Evolutionary conservation across 2,888 invertebrate genomes (phyloP).

Genomic region (Flexamia atlantica): DNA sequence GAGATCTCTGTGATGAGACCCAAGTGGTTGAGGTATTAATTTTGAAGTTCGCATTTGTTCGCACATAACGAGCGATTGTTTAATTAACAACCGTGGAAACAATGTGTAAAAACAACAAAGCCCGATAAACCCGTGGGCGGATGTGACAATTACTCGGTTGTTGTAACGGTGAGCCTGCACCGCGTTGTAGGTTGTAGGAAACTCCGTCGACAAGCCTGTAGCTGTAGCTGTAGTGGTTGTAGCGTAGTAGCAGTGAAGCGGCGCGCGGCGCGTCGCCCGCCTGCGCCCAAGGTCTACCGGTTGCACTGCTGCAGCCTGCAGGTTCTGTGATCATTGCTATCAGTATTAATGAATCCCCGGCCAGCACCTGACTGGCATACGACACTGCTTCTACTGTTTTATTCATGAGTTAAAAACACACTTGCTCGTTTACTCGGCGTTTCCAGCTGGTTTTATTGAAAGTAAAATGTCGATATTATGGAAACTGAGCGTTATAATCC

Average conservation of each 20-base stretch:
- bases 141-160: background rate
- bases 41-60: too few species aligned
- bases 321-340: slow-evolving; percentile 8
- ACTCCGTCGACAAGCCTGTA: slow-evolving; percentile 1
- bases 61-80: too few species aligned
- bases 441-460: background rate
- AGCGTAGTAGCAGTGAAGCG: background rate
- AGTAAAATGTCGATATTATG: background rate
- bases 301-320: background rate
- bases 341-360: slow-evolving; percentile 35
- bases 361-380: slow-evolving; percentile 15
- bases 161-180: slow-evolving; percentile 3
- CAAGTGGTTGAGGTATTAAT: too few species aligned
- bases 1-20: too few species aligned
- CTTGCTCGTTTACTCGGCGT: background rate
- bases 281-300: slow-evolving; percentile 13
- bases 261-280: background rate
- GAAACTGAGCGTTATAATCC: too few species aligned
- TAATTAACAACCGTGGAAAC: background rate
- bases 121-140: background rate
- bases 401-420: slow-evolving; percentile 9
- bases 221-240: background rate
- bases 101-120: slow-evolving; percentile 4
- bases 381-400: slow-evolving; percentile 20
- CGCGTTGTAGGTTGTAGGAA: background rate